Base-by-base conservation (phyloP, 2,888 invertebrate species). In the Zhuqinia jingwanae region DNA sequence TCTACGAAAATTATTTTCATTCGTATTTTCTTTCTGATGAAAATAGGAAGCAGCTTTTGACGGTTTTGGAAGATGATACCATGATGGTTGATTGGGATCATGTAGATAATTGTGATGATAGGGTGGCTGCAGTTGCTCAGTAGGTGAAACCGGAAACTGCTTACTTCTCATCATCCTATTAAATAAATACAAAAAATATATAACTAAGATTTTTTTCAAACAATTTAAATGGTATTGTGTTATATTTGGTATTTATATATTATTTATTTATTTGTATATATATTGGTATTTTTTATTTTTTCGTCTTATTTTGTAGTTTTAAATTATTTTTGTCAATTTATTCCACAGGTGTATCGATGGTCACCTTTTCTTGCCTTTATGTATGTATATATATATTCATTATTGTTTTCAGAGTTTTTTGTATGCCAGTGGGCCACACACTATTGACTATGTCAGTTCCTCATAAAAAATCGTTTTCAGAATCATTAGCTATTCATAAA, bases 391-490 rank as follows among this genome's bases (percentile, higher is more conserved):
- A 63, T 2, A n/a, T 50, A 50, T 50, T 50, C n/a, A 50, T 5
- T 8, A 10, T 15, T 50, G 8, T 50, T 15, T 50, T 5, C 3
- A 20, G 20, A 17, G 2, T 53, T 3, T 15, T 58, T 60, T 60
- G 63, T 65, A 36, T 30, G 30, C 63, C 36, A 65, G 63, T 65
- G 17, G 63, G 63, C 36, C 63, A 65, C 36, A 30, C 36, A 65
- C 36, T 65, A 2, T 25, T 58, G n/a, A 2, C 30, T n/a, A 11
- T 10, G 27, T 63, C 58, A 60, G n/a, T 25, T 20, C 20, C 3
- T 17, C 22, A 13, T 58, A 20, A 11, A 22, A 6, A 5, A 58
- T 58, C 5, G 20, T 3, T 60, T 13, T 27, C 25, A 13, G 25
- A 60, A 2, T 22, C 8, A 68, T 68, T 68, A 20, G 20, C n/a